Evolutionary conservation across 2,113 vertebrate species (phyloP).

Genomic region (Amphiprion ocellaris): DNA sequence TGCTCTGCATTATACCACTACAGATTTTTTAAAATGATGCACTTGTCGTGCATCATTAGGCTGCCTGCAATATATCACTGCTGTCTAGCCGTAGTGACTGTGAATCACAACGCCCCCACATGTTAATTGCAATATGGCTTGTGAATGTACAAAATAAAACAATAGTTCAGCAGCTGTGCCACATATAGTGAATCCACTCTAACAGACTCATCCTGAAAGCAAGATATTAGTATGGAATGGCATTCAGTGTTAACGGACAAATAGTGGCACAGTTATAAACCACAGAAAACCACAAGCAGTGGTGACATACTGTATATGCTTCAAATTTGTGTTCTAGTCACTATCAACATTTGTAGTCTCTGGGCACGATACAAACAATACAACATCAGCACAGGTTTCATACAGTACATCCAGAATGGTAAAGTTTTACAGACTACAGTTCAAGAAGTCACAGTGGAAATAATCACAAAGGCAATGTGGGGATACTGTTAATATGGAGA

Average conservation of each 20-base stretch:
- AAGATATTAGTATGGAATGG: not conserved
- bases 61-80: not conserved
- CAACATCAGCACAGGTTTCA: constrained; percentile 36
- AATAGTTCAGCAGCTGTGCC: constrained; percentile 5
- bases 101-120: not conserved
- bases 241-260: constrained; percentile 8
- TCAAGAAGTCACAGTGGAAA: constrained; percentile 44
- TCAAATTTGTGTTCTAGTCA: not conserved
- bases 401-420: constrained; percentile 35
- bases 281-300: constrained; percentile 36
- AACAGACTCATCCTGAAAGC: not conserved
- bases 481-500: constrained; percentile 11
- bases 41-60: not conserved
- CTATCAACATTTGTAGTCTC: constrained; percentile 6
- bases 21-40: not conserved
- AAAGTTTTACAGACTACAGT: constrained; percentile 21
- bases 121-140: not conserved
- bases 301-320: constrained; percentile 5
- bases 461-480: constrained; percentile 27
- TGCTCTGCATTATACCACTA: not conserved
- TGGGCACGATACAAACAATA: constrained; percentile 32
- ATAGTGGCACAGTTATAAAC: constrained; percentile 34
- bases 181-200: not conserved
- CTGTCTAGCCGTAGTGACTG: not conserved
- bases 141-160: constrained; percentile 1